A percentile compares a stretch with the other conserved stretches of the same genome.
phyloP scores from a whole-genome alignment of 1,140 invertebrate species.

The Atta cephalotes region DNA sequence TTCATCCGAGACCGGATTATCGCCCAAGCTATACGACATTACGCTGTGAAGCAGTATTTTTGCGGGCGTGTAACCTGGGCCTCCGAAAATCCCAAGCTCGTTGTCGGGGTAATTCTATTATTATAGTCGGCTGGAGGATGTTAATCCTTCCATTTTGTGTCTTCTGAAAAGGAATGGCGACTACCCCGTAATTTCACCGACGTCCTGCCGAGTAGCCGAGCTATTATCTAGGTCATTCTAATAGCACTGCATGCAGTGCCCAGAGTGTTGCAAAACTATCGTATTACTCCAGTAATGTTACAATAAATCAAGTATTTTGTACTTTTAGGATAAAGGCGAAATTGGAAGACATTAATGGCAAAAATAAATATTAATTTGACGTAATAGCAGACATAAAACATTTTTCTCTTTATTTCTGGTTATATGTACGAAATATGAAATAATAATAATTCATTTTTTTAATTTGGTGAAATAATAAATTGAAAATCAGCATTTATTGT shows the following conservation, averaged over 20 bases:
- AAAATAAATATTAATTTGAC: neutral
- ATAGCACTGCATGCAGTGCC: neutral
- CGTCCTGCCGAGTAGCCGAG: slow-evolving; percentile 2
- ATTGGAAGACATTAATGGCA: neutral
- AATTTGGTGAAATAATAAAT: neutral
- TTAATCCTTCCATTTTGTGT: slow-evolving; percentile 63
- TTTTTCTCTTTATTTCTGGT: neutral
- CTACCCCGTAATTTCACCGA: slow-evolving; percentile 28
- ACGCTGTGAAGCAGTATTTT: slow-evolving; percentile 50
- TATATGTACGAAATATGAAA: neutral
- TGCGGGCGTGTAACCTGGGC: slow-evolving; percentile 40
- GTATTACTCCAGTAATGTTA: neutral
- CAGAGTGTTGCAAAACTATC: slow-evolving; percentile 9
- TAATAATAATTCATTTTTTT: neutral
- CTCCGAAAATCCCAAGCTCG: slow-evolving; percentile 54
- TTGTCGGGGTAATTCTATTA: slow-evolving; percentile 64
- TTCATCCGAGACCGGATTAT: slow-evolving; percentile 53
- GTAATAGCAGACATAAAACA: neutral
- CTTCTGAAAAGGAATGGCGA: slow-evolving; percentile 35
- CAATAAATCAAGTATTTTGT: neutral
- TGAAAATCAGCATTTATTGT: neutral
- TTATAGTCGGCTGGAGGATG: slow-evolving; percentile 60
- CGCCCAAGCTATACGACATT: slow-evolving; percentile 25
- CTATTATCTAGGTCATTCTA: slow-evolving; percentile 43
- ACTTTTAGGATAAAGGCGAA: neutral